Evolutionary conservation across 1,140 invertebrate species (phyloP).

Genomic region (Tetraneura akinire): DNA sequence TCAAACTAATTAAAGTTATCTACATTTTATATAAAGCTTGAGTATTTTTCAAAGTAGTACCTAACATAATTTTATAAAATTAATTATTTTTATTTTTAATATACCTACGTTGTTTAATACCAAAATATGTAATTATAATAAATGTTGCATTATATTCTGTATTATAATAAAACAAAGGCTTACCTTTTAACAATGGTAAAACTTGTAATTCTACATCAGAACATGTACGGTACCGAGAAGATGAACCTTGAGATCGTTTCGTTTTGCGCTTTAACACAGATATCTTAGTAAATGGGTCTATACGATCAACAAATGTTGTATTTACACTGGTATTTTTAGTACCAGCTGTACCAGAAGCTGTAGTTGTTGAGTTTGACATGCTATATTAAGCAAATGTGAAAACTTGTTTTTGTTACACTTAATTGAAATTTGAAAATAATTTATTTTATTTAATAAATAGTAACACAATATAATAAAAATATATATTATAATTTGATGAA

Average conservation of each 20-base stretch:
- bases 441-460: neutral
- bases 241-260: conserved; percentile 65
- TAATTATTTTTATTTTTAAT: too few species aligned
- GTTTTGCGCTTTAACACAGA: conserved; percentile 59
- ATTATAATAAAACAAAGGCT: neutral
- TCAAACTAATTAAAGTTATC: too few species aligned
- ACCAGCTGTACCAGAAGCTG: conserved; percentile 31
- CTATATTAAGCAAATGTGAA: conserved; percentile 36
- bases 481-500: neutral
- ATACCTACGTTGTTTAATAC: too few species aligned
- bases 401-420: neutral
- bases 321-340: conserved; percentile 45
- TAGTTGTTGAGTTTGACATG: conserved; percentile 46
- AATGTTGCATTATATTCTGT: too few species aligned
- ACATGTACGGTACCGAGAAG: conserved; percentile 63
- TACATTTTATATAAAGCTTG: too few species aligned
- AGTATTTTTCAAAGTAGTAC: too few species aligned
- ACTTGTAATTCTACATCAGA: conserved; percentile 64
- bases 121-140: too few species aligned
- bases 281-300: conserved; percentile 66
- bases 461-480: neutral
- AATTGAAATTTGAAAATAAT: neutral
- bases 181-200: conserved; percentile 64
- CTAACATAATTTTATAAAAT: too few species aligned
- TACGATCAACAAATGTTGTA: conserved; percentile 64